phyloP scores from a whole-genome alignment of 2,797 vertebrate species.

The Pantherophis vulpinus region DNA sequence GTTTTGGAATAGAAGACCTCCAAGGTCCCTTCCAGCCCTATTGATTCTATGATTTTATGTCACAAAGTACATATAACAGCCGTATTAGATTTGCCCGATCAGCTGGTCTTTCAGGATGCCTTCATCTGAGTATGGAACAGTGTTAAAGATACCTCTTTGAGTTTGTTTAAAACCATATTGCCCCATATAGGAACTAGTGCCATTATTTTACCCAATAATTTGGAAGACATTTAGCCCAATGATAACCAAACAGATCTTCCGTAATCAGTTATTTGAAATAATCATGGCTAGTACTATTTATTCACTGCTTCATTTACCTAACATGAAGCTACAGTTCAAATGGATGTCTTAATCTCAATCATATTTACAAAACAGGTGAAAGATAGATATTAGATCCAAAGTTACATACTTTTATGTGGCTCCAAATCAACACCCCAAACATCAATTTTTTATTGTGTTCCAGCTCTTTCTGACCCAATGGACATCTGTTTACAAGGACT shows the following conservation, averaged over 20 bases:
- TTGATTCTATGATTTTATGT: conserved; percentile 4
- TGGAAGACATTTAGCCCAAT: conserved; percentile 35
- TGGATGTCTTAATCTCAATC: conserved; percentile 26
- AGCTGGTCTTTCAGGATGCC: conserved; percentile 27
- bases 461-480: background rate
- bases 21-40: background rate
- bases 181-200: conserved; percentile 30
- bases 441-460: background rate
- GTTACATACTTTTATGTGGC: background rate
- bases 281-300: conserved; percentile 47
- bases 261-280: conserved; percentile 48
- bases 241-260: conserved; percentile 33
- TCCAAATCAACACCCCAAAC: background rate
- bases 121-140: conserved; percentile 23
- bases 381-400: background rate
- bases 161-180: conserved; percentile 50
- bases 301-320: conserved; percentile 46
- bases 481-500: background rate
- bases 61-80: conserved; percentile 24
- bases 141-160: conserved; percentile 40
- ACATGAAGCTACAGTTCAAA: background rate
- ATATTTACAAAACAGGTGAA: background rate
- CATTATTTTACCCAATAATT: conserved; percentile 46
- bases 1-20: background rate
- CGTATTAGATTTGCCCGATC: conserved; percentile 43